Evolutionary conservation across 2,797 vertebrate species (phyloP), one percentile per base, ranked within the genome.

Genomic region (Leptodactylus fallax): DNA sequence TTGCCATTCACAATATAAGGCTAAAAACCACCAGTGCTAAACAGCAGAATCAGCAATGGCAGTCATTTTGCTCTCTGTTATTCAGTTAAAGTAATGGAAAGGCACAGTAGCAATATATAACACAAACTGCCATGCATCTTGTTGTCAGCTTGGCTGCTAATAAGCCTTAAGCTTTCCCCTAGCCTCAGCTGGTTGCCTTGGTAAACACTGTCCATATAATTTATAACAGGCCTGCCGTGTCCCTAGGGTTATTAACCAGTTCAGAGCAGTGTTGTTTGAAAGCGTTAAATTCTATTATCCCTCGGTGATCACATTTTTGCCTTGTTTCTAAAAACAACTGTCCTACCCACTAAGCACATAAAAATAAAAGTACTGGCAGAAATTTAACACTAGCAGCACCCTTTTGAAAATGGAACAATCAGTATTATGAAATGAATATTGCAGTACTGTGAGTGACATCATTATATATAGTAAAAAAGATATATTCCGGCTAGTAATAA

Each of bases 131-230:
- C 81, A 88, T 88, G 87, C 87, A 88, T 88, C 87, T 88, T 88
- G 82, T 88, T 88, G 87, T 88, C 87, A 88, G 82, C 82, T 81
- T 85, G 87, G 87, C 87, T 85, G 87, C 87, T 88, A 88, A 88
- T 88, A 88, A 88, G 87, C 87, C 87, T 88, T 88, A 88, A 88
- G 87, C 87, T 88, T 85, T 88, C 82, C 55, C 82, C 65, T 88
- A 80, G 77, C 82, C 82, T 88, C 87, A 88, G 87, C 87, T 85
- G 87, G 87, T 88, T 88, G 81, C 87, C 87, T 88, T 85, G 87
- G 82, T 88, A 88, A 88, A 88, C 77, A 85, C 81, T 79, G 82
- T 88, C 87, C 87, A 88, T 85, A 84, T 88, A 85, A 88, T 88
- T 88, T 88, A 85, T 85, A 88, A 88, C 82, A 88, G 82, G 77